Percentiles rank a stretch among this genome's conserved stretches.
phyloP scores from a whole-genome alignment of 2,113 vertebrate genomes.

The Orthonyx spaldingii region DNA sequence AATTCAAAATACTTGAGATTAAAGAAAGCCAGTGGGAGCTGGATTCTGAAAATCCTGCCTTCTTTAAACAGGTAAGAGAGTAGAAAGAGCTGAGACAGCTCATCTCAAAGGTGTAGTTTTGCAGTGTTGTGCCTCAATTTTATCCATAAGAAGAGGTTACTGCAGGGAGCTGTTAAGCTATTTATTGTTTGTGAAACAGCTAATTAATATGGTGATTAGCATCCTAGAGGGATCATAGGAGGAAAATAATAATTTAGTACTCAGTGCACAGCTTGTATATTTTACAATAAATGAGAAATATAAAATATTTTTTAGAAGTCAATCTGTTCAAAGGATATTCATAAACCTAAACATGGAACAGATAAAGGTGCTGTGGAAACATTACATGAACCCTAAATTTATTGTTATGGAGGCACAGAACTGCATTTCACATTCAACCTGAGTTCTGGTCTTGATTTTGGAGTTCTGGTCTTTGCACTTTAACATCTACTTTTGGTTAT shows the following conservation, averaged over 20 bases:
- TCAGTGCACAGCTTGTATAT: neutral
- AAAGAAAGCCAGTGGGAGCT: neutral
- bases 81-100: neutral
- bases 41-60: neutral
- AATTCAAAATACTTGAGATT: neutral
- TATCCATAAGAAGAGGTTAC: constrained; percentile 4
- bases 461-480: neutral
- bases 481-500: neutral
- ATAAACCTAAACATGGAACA: neutral
- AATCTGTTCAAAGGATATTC: neutral
- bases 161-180: neutral
- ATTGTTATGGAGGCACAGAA: neutral
- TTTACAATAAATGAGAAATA: neutral
- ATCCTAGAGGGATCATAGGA: constrained; percentile 1
- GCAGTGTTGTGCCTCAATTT: neutral
- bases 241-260: constrained; percentile 8
- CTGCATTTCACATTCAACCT: neutral
- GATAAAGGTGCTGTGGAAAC: neutral
- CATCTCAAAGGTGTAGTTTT: neutral
- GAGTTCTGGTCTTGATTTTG: neutral
- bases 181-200: constrained; percentile 29
- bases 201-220: constrained; percentile 31
- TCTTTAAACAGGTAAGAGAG: neutral
- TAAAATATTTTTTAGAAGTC: neutral
- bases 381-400: neutral